Evolutionary conservation across 2,888 invertebrate species (phyloP).

Genomic region (Chorisops tibialis): DNA sequence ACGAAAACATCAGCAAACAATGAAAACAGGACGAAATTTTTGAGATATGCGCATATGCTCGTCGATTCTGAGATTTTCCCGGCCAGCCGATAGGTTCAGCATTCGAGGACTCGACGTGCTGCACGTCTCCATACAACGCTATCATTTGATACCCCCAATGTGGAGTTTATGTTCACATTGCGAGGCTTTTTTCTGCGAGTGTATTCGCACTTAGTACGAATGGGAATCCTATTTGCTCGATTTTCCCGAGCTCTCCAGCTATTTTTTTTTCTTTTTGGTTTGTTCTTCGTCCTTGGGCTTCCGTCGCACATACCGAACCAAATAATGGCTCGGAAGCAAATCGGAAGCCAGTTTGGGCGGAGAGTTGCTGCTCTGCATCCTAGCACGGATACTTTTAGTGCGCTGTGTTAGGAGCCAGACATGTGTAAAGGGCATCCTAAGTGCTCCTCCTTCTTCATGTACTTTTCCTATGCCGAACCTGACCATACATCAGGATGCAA

Average conservation of each 20-base stretch:
- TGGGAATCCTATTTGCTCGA: conserved; percentile 19
- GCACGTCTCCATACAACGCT: too few relatives aligned
- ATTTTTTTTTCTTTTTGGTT: too few relatives aligned
- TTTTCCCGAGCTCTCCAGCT: conserved; percentile 6
- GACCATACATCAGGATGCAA: conserved; percentile 31
- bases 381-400: not conserved
- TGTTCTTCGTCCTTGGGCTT: not conserved
- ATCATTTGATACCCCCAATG: not conserved
- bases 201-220: conserved; percentile 18
- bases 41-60: conserved; percentile 33
- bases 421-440: conserved; percentile 25
- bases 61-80: conserved; percentile 10
- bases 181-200: conserved; percentile 17
- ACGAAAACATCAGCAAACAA: not conserved
- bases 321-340: conserved; percentile 17
- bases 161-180: conserved; percentile 9
- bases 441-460: conserved; percentile 36
- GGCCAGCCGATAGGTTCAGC: conserved; percentile 26
- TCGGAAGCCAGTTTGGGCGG: conserved; percentile 23
- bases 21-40: conserved; percentile 3
- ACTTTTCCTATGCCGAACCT: conserved; percentile 16
- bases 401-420: conserved; percentile 11
- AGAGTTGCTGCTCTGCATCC: conserved; percentile 17
- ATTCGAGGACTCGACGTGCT: too few relatives aligned
- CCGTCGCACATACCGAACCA: not conserved